phyloP scores from a whole-genome alignment of 1,140 invertebrate species.

The Zaprionus ornatus region DNA sequence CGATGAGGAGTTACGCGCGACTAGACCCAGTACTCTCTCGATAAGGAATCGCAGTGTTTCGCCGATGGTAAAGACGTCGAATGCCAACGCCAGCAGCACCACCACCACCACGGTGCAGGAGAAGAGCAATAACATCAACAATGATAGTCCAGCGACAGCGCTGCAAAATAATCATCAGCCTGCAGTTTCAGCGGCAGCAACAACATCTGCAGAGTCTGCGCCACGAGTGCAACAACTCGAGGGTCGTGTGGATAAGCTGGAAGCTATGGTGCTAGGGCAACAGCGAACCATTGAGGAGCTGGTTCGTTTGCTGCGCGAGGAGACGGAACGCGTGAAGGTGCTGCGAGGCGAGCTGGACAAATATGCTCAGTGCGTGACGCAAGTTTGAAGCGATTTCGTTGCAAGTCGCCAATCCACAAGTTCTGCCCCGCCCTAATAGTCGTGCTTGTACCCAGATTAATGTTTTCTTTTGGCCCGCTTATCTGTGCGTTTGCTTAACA shows the following conservation, averaged over 20 bases:
- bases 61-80: constrained; percentile 55
- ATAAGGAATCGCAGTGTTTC: constrained; percentile 80
- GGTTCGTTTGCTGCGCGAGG: constrained; percentile 84
- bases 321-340: constrained; percentile 86
- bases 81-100: constrained; percentile 26
- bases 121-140: constrained; percentile 48
- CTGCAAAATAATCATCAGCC: constrained; percentile 42
- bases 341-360: constrained; percentile 86
- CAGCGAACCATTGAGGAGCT: constrained; percentile 86
- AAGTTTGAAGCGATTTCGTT: constrained; percentile 84
- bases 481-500: constrained; percentile 31
- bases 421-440: constrained; percentile 17
- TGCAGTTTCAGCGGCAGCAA: constrained; percentile 67
- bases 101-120: constrained; percentile 46
- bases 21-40: constrained; percentile 74
- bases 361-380: constrained; percentile 86
- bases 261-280: constrained; percentile 86
- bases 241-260: constrained; percentile 86
- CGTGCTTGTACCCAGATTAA: constrained; percentile 45
- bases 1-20: constrained; percentile 66
- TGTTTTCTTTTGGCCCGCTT: constrained; percentile 51
- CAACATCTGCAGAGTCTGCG: constrained; percentile 49
- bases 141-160: constrained; percentile 55
- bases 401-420: neutral
- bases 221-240: constrained; percentile 79